phyloP scores from a whole-genome alignment of 2,113 vertebrate genomes.

The Baryphthengus martii region DNA sequence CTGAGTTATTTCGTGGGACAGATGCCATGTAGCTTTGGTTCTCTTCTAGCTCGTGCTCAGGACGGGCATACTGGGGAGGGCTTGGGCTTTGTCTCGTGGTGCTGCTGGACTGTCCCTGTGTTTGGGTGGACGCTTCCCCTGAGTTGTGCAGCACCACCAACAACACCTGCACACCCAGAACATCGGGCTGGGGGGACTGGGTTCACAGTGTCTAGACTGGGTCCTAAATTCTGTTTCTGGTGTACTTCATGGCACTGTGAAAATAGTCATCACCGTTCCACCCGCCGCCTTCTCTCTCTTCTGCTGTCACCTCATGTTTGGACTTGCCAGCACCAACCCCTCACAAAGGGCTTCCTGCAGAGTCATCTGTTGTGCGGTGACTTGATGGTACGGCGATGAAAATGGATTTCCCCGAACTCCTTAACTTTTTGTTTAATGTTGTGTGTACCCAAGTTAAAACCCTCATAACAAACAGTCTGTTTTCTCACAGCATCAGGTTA shows the following conservation, averaged over 20 bases:
- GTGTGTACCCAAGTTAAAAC: background rate
- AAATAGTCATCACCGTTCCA: fast-evolving
- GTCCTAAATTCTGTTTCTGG: background rate
- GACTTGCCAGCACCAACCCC: background rate
- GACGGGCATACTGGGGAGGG: fast-evolving
- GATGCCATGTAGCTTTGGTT: background rate
- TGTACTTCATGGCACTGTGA: fast-evolving
- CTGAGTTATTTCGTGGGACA: fast-evolving
- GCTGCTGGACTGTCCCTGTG: fast-evolving
- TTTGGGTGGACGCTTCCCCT: fast-evolving
- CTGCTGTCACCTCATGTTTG: fast-evolving
- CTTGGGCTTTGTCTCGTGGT: fast-evolving
- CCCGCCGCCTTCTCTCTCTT: fast-evolving
- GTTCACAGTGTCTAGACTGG: fast-evolving
- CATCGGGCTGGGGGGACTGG: fast-evolving
- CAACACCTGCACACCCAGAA: fast-evolving
- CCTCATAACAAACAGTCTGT: background rate
- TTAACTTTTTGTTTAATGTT: background rate
- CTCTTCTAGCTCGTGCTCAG: background rate
- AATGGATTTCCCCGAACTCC: background rate
- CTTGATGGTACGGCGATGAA: background rate
- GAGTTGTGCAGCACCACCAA: fast-evolving
- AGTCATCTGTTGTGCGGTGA: fast-evolving
- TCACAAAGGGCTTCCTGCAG: background rate
- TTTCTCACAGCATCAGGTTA: background rate